A percentile compares a stretch with the other conserved stretches of the same genome.
These are phyloP conservation scores for Muntiacus muntjak DNA, from an alignment of 2,113 vertebrate species.

Conservation along the genomic window DNA sequence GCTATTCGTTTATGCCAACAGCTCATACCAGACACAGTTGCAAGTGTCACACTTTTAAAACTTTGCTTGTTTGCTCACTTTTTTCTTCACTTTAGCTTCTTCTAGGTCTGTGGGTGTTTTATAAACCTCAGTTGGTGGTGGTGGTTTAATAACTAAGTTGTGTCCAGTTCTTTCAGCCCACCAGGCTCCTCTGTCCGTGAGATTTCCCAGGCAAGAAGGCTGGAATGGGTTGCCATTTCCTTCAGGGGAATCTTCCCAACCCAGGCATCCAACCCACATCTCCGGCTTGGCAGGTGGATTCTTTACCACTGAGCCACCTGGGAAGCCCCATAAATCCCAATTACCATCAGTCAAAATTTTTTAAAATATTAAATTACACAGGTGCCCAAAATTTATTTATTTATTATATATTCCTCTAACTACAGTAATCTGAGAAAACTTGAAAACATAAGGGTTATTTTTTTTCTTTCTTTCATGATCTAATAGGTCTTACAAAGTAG, in stretches of 20 bases:
- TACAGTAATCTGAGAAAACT: background rate
- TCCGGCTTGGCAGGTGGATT: background rate
- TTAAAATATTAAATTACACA: background rate
- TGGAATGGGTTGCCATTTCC: background rate
- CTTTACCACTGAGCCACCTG: background rate
- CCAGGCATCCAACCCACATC: background rate
- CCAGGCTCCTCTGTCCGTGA: background rate
- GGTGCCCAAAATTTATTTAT: background rate
- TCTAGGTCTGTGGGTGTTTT: background rate
- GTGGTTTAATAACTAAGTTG: background rate
- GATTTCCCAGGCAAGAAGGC: background rate
- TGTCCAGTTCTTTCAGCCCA: background rate
- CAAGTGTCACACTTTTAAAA: background rate
- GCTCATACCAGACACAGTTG: background rate
- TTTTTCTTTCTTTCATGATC: conserved; percentile 1
- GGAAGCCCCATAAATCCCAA: background rate
- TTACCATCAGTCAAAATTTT: background rate
- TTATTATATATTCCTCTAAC: background rate
- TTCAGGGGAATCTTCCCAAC: background rate
- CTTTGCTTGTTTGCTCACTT: background rate
- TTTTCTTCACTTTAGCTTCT: background rate
- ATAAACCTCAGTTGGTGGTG: background rate
- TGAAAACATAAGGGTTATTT: background rate
- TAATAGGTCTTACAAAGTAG: background rate
- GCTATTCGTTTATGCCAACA: background rate